phyloP scores from a whole-genome alignment of 2,888 invertebrate genomes.

The Julus scandinavius region DNA sequence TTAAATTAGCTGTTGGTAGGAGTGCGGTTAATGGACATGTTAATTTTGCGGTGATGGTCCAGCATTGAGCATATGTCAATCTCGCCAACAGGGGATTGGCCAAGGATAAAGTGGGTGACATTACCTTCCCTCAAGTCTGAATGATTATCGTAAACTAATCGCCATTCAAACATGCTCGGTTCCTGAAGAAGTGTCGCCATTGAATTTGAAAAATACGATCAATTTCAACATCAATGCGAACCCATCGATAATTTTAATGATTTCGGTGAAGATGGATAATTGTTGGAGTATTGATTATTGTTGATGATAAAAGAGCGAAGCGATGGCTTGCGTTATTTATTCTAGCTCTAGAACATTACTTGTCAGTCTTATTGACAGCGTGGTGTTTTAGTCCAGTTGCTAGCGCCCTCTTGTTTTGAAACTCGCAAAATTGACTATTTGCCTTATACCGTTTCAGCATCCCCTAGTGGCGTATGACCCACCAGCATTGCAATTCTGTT shows the following conservation, averaged over 20 bases:
- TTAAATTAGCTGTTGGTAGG: constrained; percentile 38
- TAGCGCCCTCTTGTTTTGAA: not conserved
- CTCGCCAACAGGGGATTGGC: not conserved
- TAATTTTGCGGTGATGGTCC: constrained; percentile 39
- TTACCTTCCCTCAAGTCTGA: not conserved
- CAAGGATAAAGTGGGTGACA: not conserved
- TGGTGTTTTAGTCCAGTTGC: not conserved
- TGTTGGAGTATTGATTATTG: not conserved
- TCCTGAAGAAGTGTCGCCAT: not conserved
- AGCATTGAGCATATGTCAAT: constrained; percentile 36
- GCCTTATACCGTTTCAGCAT: no score
- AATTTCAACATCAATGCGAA: not conserved
- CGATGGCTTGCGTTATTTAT: not conserved
- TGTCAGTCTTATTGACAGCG: not conserved
- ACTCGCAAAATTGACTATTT: no score
- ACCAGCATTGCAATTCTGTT: no score
- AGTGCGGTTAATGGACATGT: constrained; percentile 46
- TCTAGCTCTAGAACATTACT: not conserved
- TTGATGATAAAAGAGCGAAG: not conserved
- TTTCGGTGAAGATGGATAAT: not conserved
- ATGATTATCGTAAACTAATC: not conserved
- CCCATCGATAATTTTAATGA: constrained; percentile 9
- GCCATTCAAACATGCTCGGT: not conserved
- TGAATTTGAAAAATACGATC: constrained; percentile 10
- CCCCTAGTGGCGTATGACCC: no score